Percentiles rank a stretch among this genome's conserved stretches.
phyloP scores from a whole-genome alignment of 2,888 invertebrate species.

The Patella ulyssiponensis region DNA sequence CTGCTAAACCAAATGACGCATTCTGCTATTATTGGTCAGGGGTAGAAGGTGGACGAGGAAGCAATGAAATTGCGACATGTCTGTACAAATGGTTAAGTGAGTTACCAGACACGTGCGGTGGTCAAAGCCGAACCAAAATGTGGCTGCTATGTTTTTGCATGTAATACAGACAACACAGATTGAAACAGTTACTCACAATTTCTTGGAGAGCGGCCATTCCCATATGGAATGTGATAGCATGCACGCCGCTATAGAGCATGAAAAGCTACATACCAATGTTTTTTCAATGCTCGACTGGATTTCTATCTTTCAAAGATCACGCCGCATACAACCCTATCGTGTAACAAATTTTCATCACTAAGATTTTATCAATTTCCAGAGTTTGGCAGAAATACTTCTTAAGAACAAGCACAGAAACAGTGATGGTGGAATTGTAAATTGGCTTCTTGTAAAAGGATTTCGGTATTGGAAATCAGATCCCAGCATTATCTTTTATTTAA shows the following conservation, averaged over 20 bases:
- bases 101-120: constrained; percentile 18
- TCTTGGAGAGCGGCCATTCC: constrained; percentile 8
- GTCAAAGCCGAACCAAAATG: constrained; percentile 19
- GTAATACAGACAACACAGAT: background rate
- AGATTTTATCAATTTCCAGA: constrained; percentile 12
- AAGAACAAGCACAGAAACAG: constrained; percentile 10
- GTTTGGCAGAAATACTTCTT: constrained; percentile 13
- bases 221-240: constrained; percentile 15
- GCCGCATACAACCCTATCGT: background rate
- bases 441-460: constrained; percentile 14
- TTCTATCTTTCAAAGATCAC: background rate
- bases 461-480: constrained; percentile 3
- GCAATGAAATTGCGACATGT: constrained; percentile 18
- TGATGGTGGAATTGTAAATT: constrained; percentile 14
- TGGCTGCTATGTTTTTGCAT: constrained; percentile 11
- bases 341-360: constrained; percentile 7
- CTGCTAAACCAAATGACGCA: background rate
- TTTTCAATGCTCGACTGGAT: constrained; percentile 11
- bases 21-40: constrained; percentile 14
- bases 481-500: background rate
- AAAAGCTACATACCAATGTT: background rate
- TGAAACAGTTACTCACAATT: constrained; percentile 1
- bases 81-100: background rate
- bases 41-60: constrained; percentile 10
- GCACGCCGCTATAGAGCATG: constrained; percentile 10